Evolutionary conservation across 2,113 vertebrate species (phyloP).

Genomic region (Lathamus discolor): DNA sequence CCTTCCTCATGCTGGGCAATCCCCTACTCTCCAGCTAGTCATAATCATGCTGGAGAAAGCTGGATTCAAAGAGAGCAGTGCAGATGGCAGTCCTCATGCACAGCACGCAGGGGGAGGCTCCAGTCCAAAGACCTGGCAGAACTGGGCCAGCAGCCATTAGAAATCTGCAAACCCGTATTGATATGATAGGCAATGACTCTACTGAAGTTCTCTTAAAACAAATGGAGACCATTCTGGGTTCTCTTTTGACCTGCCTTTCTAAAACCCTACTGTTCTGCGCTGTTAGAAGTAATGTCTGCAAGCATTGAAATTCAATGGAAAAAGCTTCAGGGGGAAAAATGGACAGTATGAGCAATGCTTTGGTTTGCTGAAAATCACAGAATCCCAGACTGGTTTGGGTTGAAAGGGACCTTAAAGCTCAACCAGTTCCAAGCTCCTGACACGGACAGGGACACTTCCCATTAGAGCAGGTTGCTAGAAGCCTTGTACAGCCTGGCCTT

Average conservation of each 20-base stretch:
- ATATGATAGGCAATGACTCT: not conserved
- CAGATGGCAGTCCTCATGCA: not conserved
- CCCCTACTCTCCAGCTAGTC: not conserved
- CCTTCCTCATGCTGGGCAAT: not conserved
- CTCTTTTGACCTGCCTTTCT: not conserved
- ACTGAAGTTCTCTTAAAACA: not conserved
- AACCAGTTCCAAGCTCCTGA: not conserved
- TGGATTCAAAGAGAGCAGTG: not conserved
- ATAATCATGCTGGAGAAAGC: not conserved
- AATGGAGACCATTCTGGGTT: not conserved
- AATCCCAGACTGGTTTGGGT: not conserved
- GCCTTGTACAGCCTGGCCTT: not conserved
- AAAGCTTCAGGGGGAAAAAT: not conserved
- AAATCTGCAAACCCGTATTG: not conserved
- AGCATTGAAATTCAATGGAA: not conserved
- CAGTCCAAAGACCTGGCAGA: not conserved
- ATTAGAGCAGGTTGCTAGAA: not conserved
- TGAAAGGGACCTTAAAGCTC: not conserved
- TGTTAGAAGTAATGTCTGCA: not conserved
- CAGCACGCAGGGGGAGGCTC: not conserved
- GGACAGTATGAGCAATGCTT: not conserved
- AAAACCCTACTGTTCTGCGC: not conserved
- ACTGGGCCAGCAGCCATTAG: not conserved
- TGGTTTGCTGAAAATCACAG: not conserved
- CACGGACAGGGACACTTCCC: not conserved